Conservation (phyloP, 2,113 vertebrate species). For the Tyrannus savana region DNA sequence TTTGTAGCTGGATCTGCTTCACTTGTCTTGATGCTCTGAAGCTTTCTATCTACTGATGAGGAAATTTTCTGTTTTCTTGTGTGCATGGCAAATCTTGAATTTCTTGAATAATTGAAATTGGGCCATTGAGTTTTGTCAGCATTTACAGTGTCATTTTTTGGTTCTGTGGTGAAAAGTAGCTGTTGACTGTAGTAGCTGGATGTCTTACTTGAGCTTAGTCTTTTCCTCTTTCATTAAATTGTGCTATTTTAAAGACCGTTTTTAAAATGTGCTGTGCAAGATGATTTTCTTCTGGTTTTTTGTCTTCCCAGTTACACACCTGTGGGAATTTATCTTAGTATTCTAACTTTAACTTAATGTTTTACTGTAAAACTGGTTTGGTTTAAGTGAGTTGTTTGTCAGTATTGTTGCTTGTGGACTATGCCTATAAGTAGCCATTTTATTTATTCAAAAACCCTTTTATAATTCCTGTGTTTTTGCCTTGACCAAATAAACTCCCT, state of each 20-base stretch:
- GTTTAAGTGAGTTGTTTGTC: not conserved
- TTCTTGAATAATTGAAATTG: not conserved
- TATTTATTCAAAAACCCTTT: not conserved
- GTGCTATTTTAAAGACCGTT: not conserved
- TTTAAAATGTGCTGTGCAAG: not conserved
- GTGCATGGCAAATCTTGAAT: not conserved
- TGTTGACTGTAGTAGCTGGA: not conserved
- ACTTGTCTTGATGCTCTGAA: not conserved
- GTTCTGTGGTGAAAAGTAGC: not conserved
- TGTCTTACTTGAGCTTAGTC: not conserved
- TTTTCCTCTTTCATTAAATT: not conserved
- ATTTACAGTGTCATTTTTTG: not conserved
- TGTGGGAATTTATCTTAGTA: not conserved
- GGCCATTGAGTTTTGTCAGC: not conserved
- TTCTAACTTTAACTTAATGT: not conserved
- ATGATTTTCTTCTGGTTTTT: not conserved
- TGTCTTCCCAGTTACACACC: not conserved
- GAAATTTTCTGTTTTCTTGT: not conserved
- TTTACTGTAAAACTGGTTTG: not conserved
- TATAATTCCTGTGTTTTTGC: not conserved
- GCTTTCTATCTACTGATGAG: not conserved
- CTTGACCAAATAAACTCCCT: not conserved
- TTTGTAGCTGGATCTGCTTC: not conserved
- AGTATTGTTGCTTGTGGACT: not conserved
- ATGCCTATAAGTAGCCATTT: not conserved